A percentile compares a stretch with the other conserved stretches of the same genome.
Evolutionary conservation across 2,113 vertebrate genomes (phyloP).

Genomic region (Genyomyrus donnyi): DNA sequence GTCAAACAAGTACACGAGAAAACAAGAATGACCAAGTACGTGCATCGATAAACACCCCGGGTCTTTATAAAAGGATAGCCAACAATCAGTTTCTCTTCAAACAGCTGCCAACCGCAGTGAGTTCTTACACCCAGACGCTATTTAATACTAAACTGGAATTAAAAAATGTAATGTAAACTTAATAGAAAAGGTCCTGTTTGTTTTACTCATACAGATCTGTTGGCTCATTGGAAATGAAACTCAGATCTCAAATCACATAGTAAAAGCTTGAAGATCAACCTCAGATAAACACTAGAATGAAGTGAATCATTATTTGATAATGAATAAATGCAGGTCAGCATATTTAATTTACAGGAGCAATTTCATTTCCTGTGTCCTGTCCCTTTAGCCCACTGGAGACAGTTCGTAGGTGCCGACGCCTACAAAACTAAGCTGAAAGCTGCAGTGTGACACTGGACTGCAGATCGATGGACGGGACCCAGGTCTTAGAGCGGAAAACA

Average conservation of each 20-base stretch:
- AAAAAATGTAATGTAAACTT: neutral
- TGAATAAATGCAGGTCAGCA: neutral
- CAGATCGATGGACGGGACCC: neutral
- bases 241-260: neutral
- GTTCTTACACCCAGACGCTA: neutral
- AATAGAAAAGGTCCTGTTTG: neutral
- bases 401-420: neutral
- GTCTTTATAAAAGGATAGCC: neutral
- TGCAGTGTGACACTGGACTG: neutral
- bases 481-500: neutral
- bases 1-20: neutral
- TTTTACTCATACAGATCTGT: neutral
- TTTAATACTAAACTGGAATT: neutral
- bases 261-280: neutral
- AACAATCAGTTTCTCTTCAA: neutral
- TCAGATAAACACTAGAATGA: neutral
- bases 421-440: neutral
- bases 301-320: neutral
- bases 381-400: neutral
- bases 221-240: neutral
- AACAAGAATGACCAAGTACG: neutral
- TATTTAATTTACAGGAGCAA: neutral
- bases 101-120: neutral
- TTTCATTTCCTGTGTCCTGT: neutral
- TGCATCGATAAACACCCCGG: neutral